Evolutionary conservation across 1,140 invertebrate genomes (phyloP), one percentile per base, ranked within the genome.

Genomic region (Papilio machaon): DNA sequence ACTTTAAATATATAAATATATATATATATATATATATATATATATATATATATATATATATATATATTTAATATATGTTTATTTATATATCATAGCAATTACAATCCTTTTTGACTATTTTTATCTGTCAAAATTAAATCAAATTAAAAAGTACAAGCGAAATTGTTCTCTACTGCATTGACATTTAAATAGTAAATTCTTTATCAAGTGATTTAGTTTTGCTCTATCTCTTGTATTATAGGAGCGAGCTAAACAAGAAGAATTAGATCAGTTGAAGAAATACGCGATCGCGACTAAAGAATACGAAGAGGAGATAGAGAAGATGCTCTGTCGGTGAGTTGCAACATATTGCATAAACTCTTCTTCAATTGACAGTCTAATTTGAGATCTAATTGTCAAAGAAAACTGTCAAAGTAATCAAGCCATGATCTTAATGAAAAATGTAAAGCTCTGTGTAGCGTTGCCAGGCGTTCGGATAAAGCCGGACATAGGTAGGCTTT

Each of bases 251-350:
- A 81, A 79, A 46, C 88, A 91, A 83, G 91, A 92, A 67, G 91
- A 92, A 52, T 47, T 88, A 60, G 88, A 91, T 1, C 87, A 92
- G 78, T 84, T 88, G 15, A 88, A 84, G 85, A 92, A 93, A 81
- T 87, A 87, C n/a, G 79, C 89, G 35, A 64, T 84, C 5, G 91
- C 91, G 0, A 83, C 87, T 1, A 83, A 91, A 38, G 86, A 92
- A 47, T 92, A 93, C 70, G 81, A 93, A 52, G 23, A 86, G 11
- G 89, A 93, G 23, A 92, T 92, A 4, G 84, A 84, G 43, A 89
- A 81, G 60, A 93, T 93, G 90, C 74, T 93, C 10, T 86, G 83
- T 81, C 85, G 92, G 92, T 93, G 6, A 85, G 87, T 84, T 70
- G 5, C 38, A 30, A 70, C 30, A 38, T 58, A 49, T 49, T 58